Base-by-base conservation (phyloP, 2,797 vertebrate species). In the Intellagama lesueurii region DNA sequence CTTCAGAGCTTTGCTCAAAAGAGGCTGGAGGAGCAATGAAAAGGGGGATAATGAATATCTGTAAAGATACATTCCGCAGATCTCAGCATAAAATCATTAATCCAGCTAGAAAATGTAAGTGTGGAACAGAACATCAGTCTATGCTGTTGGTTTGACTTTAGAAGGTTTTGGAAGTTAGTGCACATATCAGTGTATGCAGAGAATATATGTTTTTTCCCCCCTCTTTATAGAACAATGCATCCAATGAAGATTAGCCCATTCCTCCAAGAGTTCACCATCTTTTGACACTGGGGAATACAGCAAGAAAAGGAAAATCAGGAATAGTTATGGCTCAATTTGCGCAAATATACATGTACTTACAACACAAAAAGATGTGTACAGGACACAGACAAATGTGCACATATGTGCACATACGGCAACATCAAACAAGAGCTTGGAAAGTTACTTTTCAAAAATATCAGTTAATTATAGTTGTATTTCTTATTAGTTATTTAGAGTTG, bases 91-190 rank as follows among this genome's bases (percentile, higher is more conserved):
- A 83, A 89, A 83, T 66, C 85, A 79, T 17, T 91, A 88, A 28
- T 88, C 93, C 56, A 28, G 1, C 4, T 79, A 0, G 0, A 49
- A 75, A 91, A 5, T 1, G 6, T 68, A 90, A 56, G 87, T 85
- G 89, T 91, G 78, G 72, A 81, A 84, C 70, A 88, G n/a, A 86
- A 92, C 91, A 93, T 56, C 92, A 69, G 90, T 93, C 2, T 30
- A 49, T 91, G 92, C 88, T 82, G 72, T 78, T 2, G 70, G 80
- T 73, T 75, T 92, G 92, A 40, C 26, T 85, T 86, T 91, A 90
- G 19, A 69, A 89, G 93, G 32, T 28, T 84, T 79, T 90, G 73
- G 82, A 64, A 64, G 75, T 52, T 11, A 16, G 73, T 70, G 44
- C 1, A 1, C 60, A 1, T 60, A 1, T 17, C 28, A 22, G 4